Evolutionary conservation across 2,888 invertebrate species (phyloP).

Genomic region (Notocelia uddmanniana): DNA sequence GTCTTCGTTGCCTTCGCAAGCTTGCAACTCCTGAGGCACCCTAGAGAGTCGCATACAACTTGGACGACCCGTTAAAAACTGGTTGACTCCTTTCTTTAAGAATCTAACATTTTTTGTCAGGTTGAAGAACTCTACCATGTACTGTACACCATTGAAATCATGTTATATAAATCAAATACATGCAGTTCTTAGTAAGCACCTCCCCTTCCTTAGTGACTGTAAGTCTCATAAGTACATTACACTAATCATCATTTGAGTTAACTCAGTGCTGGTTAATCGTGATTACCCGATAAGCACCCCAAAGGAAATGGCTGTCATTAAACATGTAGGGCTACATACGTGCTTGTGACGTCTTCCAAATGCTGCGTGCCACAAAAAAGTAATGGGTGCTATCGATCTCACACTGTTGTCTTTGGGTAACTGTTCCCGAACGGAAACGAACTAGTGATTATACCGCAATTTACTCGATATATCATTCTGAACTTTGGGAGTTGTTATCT

Average conservation of each 20-base stretch:
- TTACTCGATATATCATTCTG: slow-evolving; percentile 55
- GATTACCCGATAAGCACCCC: slow-evolving; percentile 45
- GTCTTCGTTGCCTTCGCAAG: background rate
- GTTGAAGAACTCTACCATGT: background rate
- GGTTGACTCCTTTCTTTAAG: background rate
- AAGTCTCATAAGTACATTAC: slow-evolving; percentile 23
- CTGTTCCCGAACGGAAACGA: slow-evolving; percentile 72
- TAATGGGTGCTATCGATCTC: slow-evolving; percentile 68
- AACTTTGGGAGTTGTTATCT: slow-evolving; percentile 36
- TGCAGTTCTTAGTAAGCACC: slow-evolving; percentile 2
- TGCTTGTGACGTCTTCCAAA: slow-evolving; percentile 57
- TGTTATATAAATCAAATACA: slow-evolving; percentile 11
- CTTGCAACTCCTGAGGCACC: background rate
- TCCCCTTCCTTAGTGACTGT: slow-evolving; percentile 9
- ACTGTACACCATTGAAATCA: background rate
- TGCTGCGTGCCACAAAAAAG: slow-evolving; percentile 61
- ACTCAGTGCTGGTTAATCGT: slow-evolving; percentile 53
- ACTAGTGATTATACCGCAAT: slow-evolving; percentile 69
- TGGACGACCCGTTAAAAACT: background rate
- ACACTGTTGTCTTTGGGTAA: slow-evolving; percentile 56
- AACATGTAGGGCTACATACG: slow-evolving; percentile 54
- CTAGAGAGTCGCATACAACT: background rate
- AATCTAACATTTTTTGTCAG: background rate
- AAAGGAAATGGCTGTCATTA: slow-evolving; percentile 65
- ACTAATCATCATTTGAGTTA: slow-evolving; percentile 50